phyloP scores from a whole-genome alignment of 2,888 invertebrate genomes.

The Apamea crenata region DNA sequence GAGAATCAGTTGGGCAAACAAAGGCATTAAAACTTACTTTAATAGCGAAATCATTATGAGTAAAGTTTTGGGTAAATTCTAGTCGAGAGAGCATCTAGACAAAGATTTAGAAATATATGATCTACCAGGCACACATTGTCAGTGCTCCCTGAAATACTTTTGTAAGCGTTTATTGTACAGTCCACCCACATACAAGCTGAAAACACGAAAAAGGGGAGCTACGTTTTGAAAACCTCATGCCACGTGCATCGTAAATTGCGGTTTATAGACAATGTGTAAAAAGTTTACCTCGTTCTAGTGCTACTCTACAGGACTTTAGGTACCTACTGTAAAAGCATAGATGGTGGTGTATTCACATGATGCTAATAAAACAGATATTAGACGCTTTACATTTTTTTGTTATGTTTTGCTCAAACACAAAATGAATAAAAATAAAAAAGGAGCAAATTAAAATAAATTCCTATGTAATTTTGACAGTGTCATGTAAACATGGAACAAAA shows the following conservation, averaged over 20 bases:
- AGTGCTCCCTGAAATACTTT: neutral
- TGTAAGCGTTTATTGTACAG: neutral
- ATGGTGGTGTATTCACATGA: neutral
- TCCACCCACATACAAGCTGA: neutral
- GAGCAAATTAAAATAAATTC: too few relatives aligned
- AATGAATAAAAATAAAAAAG: too few relatives aligned
- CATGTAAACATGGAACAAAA: too few relatives aligned
- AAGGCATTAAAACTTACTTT: neutral
- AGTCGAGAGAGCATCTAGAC: neutral
- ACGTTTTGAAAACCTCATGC: neutral
- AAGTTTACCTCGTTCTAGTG: neutral
- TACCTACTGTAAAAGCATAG: neutral
- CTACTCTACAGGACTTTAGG: neutral
- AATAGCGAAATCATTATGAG: slow-evolving; percentile 1
- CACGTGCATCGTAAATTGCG: neutral
- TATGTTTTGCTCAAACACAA: too few relatives aligned
- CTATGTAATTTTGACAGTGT: too few relatives aligned
- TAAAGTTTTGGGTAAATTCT: neutral
- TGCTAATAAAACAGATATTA: neutral
- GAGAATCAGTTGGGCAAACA: neutral
- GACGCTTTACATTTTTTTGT: too few relatives aligned
- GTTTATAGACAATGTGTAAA: neutral
- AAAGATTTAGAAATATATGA: neutral
- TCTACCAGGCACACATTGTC: neutral
- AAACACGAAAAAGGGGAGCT: neutral